Conservation (phyloP, 2,797 vertebrate genomes). For the Meriones psammophilus region DNA sequence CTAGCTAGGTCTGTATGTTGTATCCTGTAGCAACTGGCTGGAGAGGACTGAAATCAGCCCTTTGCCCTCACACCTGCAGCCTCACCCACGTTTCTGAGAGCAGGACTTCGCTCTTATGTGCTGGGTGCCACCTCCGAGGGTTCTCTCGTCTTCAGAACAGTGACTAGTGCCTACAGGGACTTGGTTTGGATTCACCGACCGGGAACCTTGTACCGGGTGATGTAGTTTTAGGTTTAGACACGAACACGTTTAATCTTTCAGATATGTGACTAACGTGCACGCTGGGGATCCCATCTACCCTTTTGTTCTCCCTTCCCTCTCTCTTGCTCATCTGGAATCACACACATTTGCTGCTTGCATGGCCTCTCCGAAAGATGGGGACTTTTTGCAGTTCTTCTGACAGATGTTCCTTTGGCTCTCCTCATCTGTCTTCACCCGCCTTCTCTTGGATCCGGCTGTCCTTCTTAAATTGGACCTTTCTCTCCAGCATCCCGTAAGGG, state of each 20-base stretch:
- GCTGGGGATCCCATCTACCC: background rate
- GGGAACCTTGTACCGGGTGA: background rate
- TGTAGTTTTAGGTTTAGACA: background rate
- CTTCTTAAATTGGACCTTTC: slow-evolving; percentile 13
- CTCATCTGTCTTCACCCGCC: background rate
- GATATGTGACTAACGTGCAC: background rate
- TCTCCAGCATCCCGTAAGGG: background rate
- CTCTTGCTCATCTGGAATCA: background rate
- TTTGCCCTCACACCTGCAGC: background rate
- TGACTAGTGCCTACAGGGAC: background rate
- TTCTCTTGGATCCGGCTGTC: slow-evolving; percentile 28
- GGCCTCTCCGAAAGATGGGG: background rate
- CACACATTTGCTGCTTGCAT: background rate
- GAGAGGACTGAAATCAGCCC: slow-evolving; percentile 14
- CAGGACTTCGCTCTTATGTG: background rate
- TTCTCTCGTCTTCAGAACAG: background rate
- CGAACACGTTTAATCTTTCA: background rate
- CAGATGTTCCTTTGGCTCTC: background rate
- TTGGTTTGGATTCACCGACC: background rate
- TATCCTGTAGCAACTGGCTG: background rate
- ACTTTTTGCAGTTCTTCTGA: background rate
- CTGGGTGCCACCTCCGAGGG: background rate
- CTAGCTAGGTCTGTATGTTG: background rate
- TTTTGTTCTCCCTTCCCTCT: background rate
- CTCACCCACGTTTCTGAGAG: background rate